These are phyloP conservation scores for Eutolmus rufibarbis DNA, from an alignment of 2,888 invertebrate genomes.

Conservation along the genomic window DNA sequence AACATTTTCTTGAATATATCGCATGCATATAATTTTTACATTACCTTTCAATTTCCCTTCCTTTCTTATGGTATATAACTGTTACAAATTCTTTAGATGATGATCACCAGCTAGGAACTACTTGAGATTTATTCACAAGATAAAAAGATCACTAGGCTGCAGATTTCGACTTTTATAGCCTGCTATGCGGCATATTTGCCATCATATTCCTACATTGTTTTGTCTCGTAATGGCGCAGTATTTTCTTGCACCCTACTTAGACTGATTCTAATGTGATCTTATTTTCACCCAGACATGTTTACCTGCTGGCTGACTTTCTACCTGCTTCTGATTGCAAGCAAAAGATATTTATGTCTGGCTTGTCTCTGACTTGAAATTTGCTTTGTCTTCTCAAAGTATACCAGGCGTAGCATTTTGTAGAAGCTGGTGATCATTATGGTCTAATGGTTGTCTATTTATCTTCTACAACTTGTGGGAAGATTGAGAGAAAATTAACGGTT, in stretches of 20 bases:
- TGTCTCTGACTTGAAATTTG: not conserved
- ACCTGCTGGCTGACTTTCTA: slow-evolving; percentile 2
- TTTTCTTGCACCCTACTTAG: not conserved
- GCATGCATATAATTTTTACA: not conserved
- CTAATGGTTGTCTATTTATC: not conserved
- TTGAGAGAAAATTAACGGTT: slow-evolving; percentile 25
- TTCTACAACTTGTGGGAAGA: slow-evolving; percentile 14
- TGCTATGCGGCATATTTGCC: not conserved
- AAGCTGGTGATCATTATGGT: slow-evolving; percentile 12
- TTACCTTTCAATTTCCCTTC: not conserved
- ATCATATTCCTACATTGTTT: not conserved
- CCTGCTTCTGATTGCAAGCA: not conserved
- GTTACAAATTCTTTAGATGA: slow-evolving; percentile 4
- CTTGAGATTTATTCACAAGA: not conserved
- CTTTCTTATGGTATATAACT: not conserved
- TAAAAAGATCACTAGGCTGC: slow-evolving; percentile 19
- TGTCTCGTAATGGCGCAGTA: not conserved
- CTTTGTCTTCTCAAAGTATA: not conserved
- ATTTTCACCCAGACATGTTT: not conserved
- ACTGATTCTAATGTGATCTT: not conserved
- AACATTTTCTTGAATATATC: slow-evolving; percentile 4
- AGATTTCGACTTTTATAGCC: not conserved
- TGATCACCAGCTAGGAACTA: not conserved
- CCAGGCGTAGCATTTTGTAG: not conserved
- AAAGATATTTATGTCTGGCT: not conserved